These are phyloP conservation scores for Loris lydekkerianus DNA, from an alignment of 2,797 vertebrate species.

Conservation along the genomic window DNA sequence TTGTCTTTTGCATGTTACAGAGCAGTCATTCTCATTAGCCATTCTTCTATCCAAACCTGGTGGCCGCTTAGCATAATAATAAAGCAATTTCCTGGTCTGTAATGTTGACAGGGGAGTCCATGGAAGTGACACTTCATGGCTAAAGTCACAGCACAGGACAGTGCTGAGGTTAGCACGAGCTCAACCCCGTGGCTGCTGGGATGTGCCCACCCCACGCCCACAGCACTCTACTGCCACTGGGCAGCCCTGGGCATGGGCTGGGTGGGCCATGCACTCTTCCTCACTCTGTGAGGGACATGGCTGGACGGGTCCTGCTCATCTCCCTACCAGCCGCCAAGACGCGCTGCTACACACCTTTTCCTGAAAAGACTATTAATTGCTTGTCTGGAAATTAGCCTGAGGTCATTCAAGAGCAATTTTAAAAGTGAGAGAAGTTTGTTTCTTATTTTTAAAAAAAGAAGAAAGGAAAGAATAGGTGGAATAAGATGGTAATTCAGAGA, in stretches of 20 bases:
- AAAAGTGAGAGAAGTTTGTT: neutral
- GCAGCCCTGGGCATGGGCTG: neutral
- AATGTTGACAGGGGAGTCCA: neutral
- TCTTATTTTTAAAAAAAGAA: neutral
- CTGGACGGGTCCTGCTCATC: too few relatives aligned
- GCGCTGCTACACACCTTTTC: too few relatives aligned
- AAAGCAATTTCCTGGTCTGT: slow-evolving; percentile 72
- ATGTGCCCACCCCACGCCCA: neutral
- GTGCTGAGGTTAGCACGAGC: neutral
- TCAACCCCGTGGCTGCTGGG: neutral
- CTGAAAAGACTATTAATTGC: neutral
- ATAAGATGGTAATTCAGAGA: neutral
- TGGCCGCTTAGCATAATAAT: slow-evolving; percentile 74
- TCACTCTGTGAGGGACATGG: neutral
- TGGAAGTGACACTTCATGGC: neutral
- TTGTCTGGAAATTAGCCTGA: neutral
- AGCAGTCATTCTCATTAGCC: slow-evolving; percentile 73
- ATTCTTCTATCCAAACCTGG: slow-evolving; percentile 64
- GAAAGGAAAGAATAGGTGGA: neutral
- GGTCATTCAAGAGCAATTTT: neutral
- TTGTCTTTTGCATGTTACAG: neutral
- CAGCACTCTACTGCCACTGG: accelerated
- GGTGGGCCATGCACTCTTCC: accelerated
- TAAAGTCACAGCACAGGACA: slow-evolving; percentile 36
- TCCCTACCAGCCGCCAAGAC: neutral